Conservation (phyloP, 2,797 vertebrate species). For the Trachops cirrhosus region DNA sequence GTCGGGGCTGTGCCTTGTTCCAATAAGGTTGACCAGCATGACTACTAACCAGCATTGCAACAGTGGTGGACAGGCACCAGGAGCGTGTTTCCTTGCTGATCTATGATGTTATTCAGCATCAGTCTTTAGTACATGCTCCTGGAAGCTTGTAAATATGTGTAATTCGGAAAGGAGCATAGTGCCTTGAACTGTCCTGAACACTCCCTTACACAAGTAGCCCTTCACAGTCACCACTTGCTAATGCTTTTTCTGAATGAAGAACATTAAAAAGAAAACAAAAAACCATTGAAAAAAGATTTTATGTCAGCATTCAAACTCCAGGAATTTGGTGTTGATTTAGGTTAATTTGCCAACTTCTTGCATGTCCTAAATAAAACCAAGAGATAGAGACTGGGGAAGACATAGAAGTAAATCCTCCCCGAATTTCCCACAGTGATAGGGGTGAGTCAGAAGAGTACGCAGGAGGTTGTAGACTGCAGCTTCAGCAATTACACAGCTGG, state of each 20-base stretch:
- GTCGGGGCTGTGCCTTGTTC: background rate
- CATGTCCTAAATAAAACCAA: constrained; percentile 28
- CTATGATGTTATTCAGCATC: constrained; percentile 5
- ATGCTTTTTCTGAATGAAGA: constrained; percentile 50
- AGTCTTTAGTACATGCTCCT: constrained; percentile 26
- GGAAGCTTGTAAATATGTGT: constrained; percentile 14
- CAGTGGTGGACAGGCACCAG: background rate
- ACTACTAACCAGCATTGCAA: background rate
- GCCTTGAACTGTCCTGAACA: constrained; percentile 30
- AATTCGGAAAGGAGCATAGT: constrained; percentile 2
- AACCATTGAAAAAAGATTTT: background rate
- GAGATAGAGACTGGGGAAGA: background rate
- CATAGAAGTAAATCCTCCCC: background rate
- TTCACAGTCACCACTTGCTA: background rate
- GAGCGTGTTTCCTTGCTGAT: background rate
- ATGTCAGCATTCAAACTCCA: constrained; percentile 52
- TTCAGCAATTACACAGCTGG: constrained; percentile 57
- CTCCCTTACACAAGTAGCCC: background rate
- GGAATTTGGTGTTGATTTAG: constrained; percentile 71
- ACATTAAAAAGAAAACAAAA: background rate
- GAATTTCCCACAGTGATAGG: background rate
- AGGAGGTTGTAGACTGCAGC: constrained; percentile 36
- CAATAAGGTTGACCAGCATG: background rate
- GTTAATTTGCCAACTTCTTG: constrained; percentile 62
- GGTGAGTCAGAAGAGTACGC: constrained; percentile 27